Conservation (phyloP, 2,113 vertebrate genomes). For the Pristiophorus japonicus region DNA sequence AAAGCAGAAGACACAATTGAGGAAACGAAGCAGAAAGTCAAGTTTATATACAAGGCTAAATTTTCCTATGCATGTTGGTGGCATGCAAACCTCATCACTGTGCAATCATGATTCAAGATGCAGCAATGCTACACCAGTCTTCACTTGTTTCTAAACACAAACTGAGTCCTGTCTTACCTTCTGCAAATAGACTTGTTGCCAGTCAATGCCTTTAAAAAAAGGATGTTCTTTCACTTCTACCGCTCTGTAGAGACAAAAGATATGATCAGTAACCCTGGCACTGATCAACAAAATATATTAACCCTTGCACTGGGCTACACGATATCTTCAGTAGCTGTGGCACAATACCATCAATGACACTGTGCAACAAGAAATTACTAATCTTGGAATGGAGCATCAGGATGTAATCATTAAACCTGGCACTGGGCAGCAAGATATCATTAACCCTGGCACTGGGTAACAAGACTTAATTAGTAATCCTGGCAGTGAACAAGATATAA, state of each 20-base stretch:
- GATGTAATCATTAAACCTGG: too few species aligned
- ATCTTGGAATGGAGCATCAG: too few species aligned
- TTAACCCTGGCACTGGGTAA: not conserved
- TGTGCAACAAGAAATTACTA: not conserved
- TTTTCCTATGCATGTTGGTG: not conserved
- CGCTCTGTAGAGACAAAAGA: constrained; percentile 58
- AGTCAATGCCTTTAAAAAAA: constrained; percentile 93
- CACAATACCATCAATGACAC: not conserved
- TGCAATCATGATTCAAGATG: not conserved
- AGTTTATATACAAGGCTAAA: not conserved
- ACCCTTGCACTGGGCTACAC: not conserved
- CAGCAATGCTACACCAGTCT: not conserved
- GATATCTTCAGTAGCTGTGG: not conserved
- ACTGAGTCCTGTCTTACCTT: constrained; percentile 66
- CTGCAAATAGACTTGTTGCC: constrained; percentile 94
- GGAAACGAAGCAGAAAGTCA: not conserved
- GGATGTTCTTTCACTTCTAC: constrained; percentile 86
- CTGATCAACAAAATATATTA: not conserved
- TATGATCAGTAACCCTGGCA: not conserved
- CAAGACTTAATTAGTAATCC: not conserved
- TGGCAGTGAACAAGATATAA: not conserved
- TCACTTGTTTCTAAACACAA: not conserved
- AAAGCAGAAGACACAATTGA: not conserved
- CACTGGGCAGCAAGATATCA: not conserved
- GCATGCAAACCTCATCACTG: not conserved